A percentile compares a stretch with the other conserved stretches of the same genome.
phyloP scores from a whole-genome alignment of 1,140 invertebrate genomes.

The Ceratina japonica region DNA sequence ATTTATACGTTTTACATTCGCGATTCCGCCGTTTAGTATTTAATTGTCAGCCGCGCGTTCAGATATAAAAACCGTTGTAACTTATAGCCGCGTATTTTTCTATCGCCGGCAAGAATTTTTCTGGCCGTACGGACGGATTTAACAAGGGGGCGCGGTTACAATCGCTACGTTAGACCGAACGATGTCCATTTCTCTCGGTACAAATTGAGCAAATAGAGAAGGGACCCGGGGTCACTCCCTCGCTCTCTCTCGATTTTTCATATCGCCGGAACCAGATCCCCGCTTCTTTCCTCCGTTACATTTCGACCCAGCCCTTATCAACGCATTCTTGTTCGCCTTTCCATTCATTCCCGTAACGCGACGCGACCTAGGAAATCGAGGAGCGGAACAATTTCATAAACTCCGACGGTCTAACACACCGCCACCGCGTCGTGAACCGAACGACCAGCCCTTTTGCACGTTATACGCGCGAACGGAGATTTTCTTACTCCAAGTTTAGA shows the following conservation, averaged over 20 bases:
- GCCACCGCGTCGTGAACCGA: conserved; percentile 8
- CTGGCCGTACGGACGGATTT: neutral
- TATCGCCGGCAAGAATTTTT: neutral
- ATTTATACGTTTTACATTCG: neutral
- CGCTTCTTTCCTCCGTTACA: neutral
- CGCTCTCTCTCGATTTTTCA: conserved; percentile 22
- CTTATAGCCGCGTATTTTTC: too few species aligned
- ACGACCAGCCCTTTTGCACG: neutral
- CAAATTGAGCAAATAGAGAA: conserved; percentile 26
- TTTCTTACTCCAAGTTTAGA: too few species aligned
- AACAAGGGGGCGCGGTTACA: neutral
- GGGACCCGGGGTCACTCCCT: conserved; percentile 1
- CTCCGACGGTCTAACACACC: conserved; percentile 25
- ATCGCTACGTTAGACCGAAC: conserved; percentile 1
- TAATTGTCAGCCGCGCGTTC: neutral
- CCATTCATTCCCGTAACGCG: conserved; percentile 12
- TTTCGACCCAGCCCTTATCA: conserved; percentile 34
- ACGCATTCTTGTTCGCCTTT: conserved; percentile 33
- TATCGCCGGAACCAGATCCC: neutral
- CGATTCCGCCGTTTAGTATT: neutral
- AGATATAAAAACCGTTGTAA: too few species aligned
- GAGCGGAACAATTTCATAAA: conserved; percentile 42
- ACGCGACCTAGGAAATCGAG: neutral
- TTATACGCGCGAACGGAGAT: neutral
- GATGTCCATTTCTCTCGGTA: conserved; percentile 29